These are phyloP conservation scores for Akabosia matsudoensis DNA, from an alignment of 1,140 invertebrate species.

Conservation along the genomic window DNA sequence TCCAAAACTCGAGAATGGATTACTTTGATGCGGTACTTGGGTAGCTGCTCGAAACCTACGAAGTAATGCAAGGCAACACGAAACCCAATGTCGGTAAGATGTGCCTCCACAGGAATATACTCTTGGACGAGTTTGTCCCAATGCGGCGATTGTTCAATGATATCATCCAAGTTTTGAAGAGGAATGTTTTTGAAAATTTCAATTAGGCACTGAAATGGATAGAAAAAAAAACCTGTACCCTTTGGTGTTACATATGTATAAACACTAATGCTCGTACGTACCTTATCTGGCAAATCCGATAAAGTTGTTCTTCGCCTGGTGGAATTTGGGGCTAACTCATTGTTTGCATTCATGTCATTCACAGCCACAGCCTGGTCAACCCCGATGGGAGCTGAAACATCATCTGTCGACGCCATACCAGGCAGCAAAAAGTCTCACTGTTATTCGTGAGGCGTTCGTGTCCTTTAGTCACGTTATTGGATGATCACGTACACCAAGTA, in stretches of 20 bases:
- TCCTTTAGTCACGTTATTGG: too few relatives aligned
- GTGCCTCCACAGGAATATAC: slow-evolving; percentile 1
- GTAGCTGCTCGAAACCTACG: not conserved
- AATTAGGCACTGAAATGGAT: not conserved
- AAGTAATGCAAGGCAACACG: not conserved
- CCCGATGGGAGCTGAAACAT: too few relatives aligned
- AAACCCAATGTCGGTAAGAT: slow-evolving; percentile 6
- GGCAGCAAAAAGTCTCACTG: too few relatives aligned
- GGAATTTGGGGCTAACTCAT: not conserved
- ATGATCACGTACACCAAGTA: too few relatives aligned
- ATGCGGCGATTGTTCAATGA: not conserved
- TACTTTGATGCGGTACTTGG: not conserved
- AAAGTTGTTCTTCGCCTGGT: not conserved
- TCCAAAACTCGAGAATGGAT: slow-evolving; percentile 1
- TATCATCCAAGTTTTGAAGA: not conserved
- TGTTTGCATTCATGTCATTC: not conserved
- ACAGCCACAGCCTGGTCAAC: not conserved
- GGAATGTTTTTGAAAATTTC: not conserved
- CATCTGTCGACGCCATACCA: too few relatives aligned
- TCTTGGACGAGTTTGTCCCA: not conserved
- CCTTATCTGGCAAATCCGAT: not conserved
- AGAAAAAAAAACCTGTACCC: not conserved
- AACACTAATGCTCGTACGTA: not conserved
- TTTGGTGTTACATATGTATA: not conserved
- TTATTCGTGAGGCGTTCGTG: too few relatives aligned